These are phyloP conservation scores for Gisinianus flammeolus DNA, from an alignment of 2,888 invertebrate genomes.

Conservation along the genomic window DNA sequence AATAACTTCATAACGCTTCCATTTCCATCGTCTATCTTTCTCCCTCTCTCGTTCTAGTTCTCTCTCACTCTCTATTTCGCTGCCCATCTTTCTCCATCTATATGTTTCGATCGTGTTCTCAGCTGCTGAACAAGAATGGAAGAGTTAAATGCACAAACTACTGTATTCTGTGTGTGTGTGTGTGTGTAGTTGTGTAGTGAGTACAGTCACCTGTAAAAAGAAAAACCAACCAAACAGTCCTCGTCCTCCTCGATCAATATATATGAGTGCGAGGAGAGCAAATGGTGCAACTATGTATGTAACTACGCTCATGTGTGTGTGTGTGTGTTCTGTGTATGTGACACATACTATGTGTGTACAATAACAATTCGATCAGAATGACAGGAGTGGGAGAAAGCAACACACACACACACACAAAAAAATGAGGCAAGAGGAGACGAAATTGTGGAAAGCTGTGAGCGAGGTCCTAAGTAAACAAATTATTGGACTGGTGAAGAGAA, in stretches of 20 bases:
- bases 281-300: background rate
- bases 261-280: background rate
- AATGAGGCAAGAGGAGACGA: background rate
- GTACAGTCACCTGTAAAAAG: background rate
- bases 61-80: background rate
- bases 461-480: slow-evolving; percentile 11
- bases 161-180: background rate
- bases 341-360: background rate
- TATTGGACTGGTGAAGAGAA: background rate
- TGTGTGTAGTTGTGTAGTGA: background rate
- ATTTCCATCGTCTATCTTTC: slow-evolving; percentile 18
- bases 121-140: background rate
- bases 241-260: no score
- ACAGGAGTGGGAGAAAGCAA: background rate
- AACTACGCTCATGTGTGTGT: no score
- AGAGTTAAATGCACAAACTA: background rate
- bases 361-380: slow-evolving; percentile 6
- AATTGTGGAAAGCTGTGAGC: background rate
- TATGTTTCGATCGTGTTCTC: background rate
- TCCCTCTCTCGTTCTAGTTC: background rate
- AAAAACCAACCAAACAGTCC: background rate
- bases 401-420: no score
- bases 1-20: slow-evolving; percentile 42
- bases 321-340: no score
- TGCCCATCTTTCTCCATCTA: background rate